A percentile compares a stretch with the other conserved stretches of the same genome.
Conservation (phyloP, 2,113 vertebrate species). For the Aleadryas rufinucha region DNA sequence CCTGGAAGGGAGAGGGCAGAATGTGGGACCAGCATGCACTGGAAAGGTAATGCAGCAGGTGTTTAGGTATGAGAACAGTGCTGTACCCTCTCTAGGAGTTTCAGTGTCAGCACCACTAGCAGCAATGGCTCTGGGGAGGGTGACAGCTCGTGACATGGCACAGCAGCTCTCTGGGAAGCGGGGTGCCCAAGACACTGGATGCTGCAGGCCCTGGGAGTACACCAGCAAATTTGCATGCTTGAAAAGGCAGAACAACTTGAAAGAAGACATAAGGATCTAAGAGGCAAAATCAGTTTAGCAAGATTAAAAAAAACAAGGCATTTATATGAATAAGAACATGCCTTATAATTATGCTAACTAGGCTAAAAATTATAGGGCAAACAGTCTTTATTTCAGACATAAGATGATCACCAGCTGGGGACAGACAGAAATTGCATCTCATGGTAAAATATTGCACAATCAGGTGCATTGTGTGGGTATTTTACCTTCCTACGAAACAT, state of each 20-base stretch:
- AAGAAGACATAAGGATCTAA: neutral
- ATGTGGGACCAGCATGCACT: neutral
- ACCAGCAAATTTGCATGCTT: neutral
- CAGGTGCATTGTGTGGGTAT: slow-evolving; percentile 33
- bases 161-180: accelerated
- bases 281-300: neutral
- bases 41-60: neutral
- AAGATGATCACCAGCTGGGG: slow-evolving; percentile 42
- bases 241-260: neutral
- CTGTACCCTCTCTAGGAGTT: neutral
- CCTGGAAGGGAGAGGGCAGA: neutral
- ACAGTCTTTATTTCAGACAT: slow-evolving; percentile 33
- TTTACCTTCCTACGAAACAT: slow-evolving; percentile 48
- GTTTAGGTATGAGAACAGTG: neutral
- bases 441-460: neutral
- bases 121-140: neutral
- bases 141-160: accelerated
- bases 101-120: neutral
- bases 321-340: slow-evolving; percentile 27
- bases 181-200: accelerated
- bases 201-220: neutral
- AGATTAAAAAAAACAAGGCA: slow-evolving; percentile 5
- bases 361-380: slow-evolving; percentile 40
- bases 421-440: neutral
- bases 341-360: slow-evolving; percentile 42